Evolutionary conservation across 92 coral and sea anemone species (phyloP).

Genomic region (Actinernus sp.): DNA sequence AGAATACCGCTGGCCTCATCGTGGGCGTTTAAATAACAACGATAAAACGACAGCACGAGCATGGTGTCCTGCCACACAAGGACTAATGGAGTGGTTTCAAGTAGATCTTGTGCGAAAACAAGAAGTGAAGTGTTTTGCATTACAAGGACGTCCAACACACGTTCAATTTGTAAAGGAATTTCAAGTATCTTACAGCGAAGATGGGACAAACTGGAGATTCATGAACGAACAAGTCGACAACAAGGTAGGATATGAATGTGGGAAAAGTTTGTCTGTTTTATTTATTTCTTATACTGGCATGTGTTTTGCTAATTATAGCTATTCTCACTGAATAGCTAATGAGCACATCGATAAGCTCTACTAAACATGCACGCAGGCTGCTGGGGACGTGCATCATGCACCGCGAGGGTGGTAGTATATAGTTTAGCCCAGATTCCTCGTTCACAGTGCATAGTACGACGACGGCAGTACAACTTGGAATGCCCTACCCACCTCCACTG

Average conservation of each 20-base stretch:
- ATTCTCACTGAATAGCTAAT: too few species aligned
- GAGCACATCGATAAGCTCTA: too few species aligned
- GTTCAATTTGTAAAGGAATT: constrained; percentile 23
- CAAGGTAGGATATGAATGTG: constrained; percentile 49
- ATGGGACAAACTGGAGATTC: constrained; percentile 42
- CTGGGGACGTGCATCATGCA: too few species aligned
- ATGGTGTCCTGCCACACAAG: constrained; percentile 53
- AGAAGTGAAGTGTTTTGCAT: constrained; percentile 64
- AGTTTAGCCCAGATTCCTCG: too few species aligned
- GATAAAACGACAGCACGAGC: not conserved
- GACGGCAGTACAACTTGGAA: too few species aligned
- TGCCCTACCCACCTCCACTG: too few species aligned
- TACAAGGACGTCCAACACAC: constrained; percentile 45
- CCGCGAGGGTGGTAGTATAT: too few species aligned
- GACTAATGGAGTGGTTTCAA: constrained; percentile 58
- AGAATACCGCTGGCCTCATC: constrained; percentile 54
- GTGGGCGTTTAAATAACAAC: constrained; percentile 64
- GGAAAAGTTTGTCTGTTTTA: too few species aligned
- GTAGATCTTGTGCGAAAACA: constrained; percentile 48
- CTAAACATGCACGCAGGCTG: too few species aligned
- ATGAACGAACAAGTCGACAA: not conserved
- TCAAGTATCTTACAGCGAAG: constrained; percentile 34
- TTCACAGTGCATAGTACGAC: too few species aligned
- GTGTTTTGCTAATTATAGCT: too few species aligned
- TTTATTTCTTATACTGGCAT: too few species aligned